Percentiles rank a stretch among this genome's conserved stretches.
phyloP scores from a whole-genome alignment of 2,797 vertebrate genomes.

The Takifugu ocellatus region DNA sequence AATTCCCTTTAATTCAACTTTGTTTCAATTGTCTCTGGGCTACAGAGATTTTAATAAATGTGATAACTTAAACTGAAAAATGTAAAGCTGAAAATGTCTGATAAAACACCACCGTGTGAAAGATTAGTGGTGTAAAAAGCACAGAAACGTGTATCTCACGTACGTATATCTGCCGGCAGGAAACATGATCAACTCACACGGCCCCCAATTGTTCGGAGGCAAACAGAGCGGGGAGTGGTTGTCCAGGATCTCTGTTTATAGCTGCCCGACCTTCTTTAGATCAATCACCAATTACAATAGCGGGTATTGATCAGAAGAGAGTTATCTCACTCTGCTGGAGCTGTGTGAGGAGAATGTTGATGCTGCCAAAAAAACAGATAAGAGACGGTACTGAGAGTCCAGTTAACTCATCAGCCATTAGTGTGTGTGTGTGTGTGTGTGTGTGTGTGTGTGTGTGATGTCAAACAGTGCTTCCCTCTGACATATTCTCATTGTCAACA shows the following conservation, averaged over 20 bases:
- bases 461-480: conserved; percentile 42
- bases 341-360: conserved; percentile 7
- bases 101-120: not conserved
- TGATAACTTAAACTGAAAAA: too few species aligned
- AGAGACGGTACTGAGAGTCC: conserved; percentile 47
- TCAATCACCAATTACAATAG: conserved; percentile 59
- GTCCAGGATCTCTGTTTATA: conserved; percentile 43
- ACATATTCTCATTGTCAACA: conserved; percentile 59
- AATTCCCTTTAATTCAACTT: too few species aligned
- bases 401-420: conserved; percentile 70
- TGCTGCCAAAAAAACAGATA: conserved; percentile 52
- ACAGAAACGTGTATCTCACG: not conserved
- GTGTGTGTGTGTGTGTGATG: conserved; percentile 11
- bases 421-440: conserved; percentile 31
- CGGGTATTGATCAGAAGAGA: conserved; percentile 47
- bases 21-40: not conserved
- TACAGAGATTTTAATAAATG: too few species aligned
- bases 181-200: conserved; percentile 43
- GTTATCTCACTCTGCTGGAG: conserved; percentile 41
- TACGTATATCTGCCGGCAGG: not conserved
- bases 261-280: conserved; percentile 42
- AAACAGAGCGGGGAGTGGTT: conserved; percentile 37
- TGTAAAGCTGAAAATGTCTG: not conserved
- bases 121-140: not conserved
- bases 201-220: conserved; percentile 29